Percentiles rank a stretch among this genome's conserved stretches.
Conservation (phyloP, 2,113 vertebrate species). For the Chloropsis cyanopogon region DNA sequence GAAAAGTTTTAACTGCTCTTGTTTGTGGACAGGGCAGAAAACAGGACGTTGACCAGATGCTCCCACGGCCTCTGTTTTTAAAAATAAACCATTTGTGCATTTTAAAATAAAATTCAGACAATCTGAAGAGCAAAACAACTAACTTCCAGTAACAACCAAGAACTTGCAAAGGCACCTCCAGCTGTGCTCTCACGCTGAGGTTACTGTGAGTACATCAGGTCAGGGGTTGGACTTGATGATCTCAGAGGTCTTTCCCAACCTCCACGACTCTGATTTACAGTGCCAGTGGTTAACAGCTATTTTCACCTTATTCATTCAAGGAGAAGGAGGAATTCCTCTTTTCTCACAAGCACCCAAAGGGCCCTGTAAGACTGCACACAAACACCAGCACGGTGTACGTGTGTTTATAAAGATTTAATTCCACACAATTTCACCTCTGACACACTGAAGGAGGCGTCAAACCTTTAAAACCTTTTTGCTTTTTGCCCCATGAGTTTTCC, state of each 20-base stretch:
- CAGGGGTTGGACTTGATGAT: neutral
- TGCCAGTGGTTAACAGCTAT: neutral
- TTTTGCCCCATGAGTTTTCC: neutral
- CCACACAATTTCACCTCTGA: neutral
- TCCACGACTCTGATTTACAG: neutral
- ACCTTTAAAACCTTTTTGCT: neutral
- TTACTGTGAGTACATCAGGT: neutral
- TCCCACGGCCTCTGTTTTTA: constrained; percentile 85
- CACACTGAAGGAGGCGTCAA: neutral
- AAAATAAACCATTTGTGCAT: constrained; percentile 67
- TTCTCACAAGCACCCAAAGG: neutral
- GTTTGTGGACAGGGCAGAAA: constrained; percentile 97
- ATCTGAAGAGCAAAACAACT: neutral
- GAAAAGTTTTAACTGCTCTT: constrained; percentile 97
- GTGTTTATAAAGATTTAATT: neutral
- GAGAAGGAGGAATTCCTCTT: neutral
- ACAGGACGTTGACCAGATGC: constrained; percentile 91
- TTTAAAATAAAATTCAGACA: constrained; percentile 35
- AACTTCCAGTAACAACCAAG: neutral
- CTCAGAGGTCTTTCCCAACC: neutral
- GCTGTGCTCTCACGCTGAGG: neutral
- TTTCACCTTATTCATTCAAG: neutral
- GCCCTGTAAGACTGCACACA: neutral
- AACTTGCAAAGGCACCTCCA: neutral
- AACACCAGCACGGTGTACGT: fast-evolving